Evolutionary conservation across 2,113 vertebrate genomes (phyloP).

Genomic region (Bagarius yarrelli): DNA sequence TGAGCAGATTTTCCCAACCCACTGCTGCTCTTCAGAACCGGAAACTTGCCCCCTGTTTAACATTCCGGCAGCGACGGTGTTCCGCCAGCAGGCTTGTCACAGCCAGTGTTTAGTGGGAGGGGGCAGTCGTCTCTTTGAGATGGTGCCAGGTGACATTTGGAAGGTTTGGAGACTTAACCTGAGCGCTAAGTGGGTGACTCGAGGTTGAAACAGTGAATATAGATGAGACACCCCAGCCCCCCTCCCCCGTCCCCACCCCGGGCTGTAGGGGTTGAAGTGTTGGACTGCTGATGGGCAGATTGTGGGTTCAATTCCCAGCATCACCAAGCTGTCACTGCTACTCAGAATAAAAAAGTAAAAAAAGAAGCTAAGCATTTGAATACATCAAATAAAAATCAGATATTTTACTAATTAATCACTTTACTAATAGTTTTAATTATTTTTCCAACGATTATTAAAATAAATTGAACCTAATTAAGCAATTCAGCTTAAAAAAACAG

Average conservation of each 20-base stretch:
- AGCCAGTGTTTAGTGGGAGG: slow-evolving; percentile 18
- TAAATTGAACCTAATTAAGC: neutral
- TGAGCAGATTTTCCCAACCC: slow-evolving; percentile 1
- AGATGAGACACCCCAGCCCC: slow-evolving; percentile 6
- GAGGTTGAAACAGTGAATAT: slow-evolving; percentile 17
- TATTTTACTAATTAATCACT: neutral
- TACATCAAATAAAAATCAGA: neutral
- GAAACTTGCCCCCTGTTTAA: slow-evolving; percentile 25
- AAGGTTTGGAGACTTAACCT: slow-evolving; percentile 39
- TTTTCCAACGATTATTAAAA: neutral
- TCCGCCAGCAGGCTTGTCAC: slow-evolving; percentile 31
- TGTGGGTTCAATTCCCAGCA: too few relatives aligned
- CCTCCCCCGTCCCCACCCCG: too few relatives aligned
- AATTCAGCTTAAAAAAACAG: neutral
- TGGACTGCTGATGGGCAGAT: too few relatives aligned
- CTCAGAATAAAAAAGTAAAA: too few relatives aligned
- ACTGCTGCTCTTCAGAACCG: neutral
- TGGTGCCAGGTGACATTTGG: slow-evolving; percentile 44
- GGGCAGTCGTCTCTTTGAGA: slow-evolving; percentile 35
- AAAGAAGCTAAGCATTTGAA: neutral
- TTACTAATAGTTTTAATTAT: neutral
- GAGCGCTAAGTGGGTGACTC: slow-evolving; percentile 17
- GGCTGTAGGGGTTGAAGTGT: too few relatives aligned
- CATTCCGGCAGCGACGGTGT: neutral
- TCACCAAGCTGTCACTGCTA: too few relatives aligned